These are phyloP conservation scores for Exephanes ischioxanthus DNA, from an alignment of 2,888 invertebrate species.

Conservation along the genomic window DNA sequence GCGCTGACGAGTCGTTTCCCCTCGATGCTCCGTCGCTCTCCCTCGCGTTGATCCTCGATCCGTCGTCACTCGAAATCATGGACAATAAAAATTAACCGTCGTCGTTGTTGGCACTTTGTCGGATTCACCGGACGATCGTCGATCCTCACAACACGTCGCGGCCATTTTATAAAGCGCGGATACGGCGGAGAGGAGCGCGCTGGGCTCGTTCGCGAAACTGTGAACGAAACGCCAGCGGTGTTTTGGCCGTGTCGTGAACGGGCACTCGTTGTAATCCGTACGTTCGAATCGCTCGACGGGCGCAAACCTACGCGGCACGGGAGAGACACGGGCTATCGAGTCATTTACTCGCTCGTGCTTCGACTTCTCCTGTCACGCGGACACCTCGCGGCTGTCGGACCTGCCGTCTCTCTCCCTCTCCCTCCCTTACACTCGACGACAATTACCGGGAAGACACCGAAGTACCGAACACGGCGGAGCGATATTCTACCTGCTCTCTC, in stretches of 20 bases:
- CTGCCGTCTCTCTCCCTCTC: conserved; percentile 2
- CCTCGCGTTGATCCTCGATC: neutral
- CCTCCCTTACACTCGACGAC: conserved; percentile 34
- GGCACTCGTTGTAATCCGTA: neutral
- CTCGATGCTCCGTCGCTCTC: neutral
- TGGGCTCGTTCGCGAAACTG: conserved; percentile 27
- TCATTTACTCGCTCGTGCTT: conserved; percentile 22
- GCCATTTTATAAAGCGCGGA: conserved; percentile 74
- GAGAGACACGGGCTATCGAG: conserved; percentile 13
- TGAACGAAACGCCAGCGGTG: conserved; percentile 23
- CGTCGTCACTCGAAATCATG: conserved; percentile 31
- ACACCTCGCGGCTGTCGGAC: conserved; percentile 5
- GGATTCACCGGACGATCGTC: conserved; percentile 48
- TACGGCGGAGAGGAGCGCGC: conserved; percentile 59
- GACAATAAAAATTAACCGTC: conserved; percentile 28
- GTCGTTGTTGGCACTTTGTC: conserved; percentile 33
- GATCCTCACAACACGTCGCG: conserved; percentile 66
- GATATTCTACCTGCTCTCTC: conserved; percentile 59
- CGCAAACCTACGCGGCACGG: conserved; percentile 9
- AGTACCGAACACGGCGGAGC: conserved; percentile 27
- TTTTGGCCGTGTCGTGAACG: conserved; percentile 7
- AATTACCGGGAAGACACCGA: conserved; percentile 35
- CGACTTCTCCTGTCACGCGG: conserved; percentile 27
- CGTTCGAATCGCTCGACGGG: conserved; percentile 9
- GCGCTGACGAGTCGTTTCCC: neutral